Conservation (phyloP, 1,140 invertebrate genomes). For the Drosophila subobscura region DNA sequence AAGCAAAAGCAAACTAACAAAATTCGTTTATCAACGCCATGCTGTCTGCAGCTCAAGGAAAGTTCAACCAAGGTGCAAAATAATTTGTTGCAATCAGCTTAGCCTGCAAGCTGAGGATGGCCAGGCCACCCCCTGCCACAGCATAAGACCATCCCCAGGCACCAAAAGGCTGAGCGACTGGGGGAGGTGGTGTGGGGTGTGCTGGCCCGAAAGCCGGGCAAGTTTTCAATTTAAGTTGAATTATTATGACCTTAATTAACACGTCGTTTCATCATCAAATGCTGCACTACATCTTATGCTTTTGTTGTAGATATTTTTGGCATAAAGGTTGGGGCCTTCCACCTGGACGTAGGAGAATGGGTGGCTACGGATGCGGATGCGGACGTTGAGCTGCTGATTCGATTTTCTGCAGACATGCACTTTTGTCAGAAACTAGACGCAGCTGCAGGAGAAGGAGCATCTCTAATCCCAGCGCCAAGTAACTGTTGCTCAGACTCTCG, state of each 20-base stretch:
- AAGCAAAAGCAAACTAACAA: slow-evolving; percentile 79
- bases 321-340: slow-evolving; percentile 33
- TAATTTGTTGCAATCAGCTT: slow-evolving; percentile 82
- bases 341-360: slow-evolving; percentile 34
- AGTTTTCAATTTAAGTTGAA: slow-evolving; percentile 82
- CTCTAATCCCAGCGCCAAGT: slow-evolving; percentile 72
- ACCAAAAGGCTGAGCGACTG: too few relatives aligned
- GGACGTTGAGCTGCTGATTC: slow-evolving; percentile 70
- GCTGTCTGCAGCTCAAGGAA: slow-evolving; percentile 73
- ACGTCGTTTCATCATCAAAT: slow-evolving; percentile 82
- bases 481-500: slow-evolving; percentile 62
- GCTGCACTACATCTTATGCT: slow-evolving; percentile 77
- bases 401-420: slow-evolving; percentile 82
- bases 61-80: slow-evolving; percentile 80
- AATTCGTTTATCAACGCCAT: slow-evolving; percentile 81
- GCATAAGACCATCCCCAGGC: slow-evolving; percentile 5
- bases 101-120: slow-evolving; percentile 57
- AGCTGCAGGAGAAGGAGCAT: slow-evolving; percentile 12
- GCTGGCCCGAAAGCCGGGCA: slow-evolving; percentile 43
- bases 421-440: slow-evolving; percentile 52
- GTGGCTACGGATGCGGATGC: slow-evolving; percentile 11
- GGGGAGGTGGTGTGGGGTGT: background rate
- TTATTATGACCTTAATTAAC: slow-evolving; percentile 82
- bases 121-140: slow-evolving; percentile 1
- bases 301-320: slow-evolving; percentile 78